Base-by-base conservation (phyloP, 2,888 invertebrate species). In the Mythimna vitellina region DNA sequence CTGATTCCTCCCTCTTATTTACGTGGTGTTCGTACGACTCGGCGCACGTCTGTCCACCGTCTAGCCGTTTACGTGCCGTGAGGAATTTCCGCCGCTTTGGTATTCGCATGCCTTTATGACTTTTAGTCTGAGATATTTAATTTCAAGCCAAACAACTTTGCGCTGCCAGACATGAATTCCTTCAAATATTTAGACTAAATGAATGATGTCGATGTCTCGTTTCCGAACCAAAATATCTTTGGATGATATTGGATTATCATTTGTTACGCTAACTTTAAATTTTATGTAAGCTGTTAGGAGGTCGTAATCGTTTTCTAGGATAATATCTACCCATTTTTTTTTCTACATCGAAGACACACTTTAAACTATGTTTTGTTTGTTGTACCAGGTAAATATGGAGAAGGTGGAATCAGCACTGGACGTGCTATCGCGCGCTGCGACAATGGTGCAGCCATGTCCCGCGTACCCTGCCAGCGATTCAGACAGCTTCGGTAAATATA, bases 401-500 rank as follows among this genome's bases (percentile, higher is more conserved):
- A 97, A 97, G 87, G 97, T 98, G 93, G 98, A 98, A 96, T 98
- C 98, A 75, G 98, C 98, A 79, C 95, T 98, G 92, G 98, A 98
- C 91, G 98, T 99, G 86, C 96, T 99, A 84, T 98, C 98, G 84
- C 97, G 98, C 89, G 98, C 98, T 77, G 98, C 98, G 32, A 98
- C 98, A 32, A 98, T 98, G 98, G 97, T 98, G 86, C 98, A 98
- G 93, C 98, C 98, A 82, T 97, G 97, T 76, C 94, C 96, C 5
- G 94, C 96, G 8, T 96, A 96, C 86, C 95, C 95, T 14, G 93
- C 94, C 75, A 96, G 96, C 85, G 96, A 96, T 88, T 94, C 96
- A 38, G 96, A 96, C 67, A 93, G 95, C 78, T 95, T 97, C 87
- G 97, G 97, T 97, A 93, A 95, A 93, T 94, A 83, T 78, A 46